phyloP scores from a whole-genome alignment of 2,888 invertebrate species.

The Nemotelus pantherinus region DNA sequence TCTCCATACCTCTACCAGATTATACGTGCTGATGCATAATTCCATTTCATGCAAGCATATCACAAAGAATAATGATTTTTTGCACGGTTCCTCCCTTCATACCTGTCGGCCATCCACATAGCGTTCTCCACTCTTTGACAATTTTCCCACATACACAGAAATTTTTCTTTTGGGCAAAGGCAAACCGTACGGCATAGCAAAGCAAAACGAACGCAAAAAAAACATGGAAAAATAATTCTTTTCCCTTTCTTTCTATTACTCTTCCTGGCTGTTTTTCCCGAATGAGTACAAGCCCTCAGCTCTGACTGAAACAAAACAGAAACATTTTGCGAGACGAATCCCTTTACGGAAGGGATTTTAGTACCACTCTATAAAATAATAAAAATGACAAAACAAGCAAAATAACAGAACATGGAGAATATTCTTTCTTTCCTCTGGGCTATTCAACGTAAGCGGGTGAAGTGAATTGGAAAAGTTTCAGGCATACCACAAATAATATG shows the following conservation, averaged over 20 bases:
- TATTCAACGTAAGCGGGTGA: background rate
- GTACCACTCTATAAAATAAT: constrained; percentile 7
- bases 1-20: constrained; percentile 36
- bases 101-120: background rate
- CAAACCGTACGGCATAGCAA: constrained; percentile 17
- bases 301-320: constrained; percentile 11
- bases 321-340: constrained; percentile 5
- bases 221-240: constrained; percentile 22
- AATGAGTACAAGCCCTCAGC: background rate
- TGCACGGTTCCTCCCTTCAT: constrained; percentile 24
- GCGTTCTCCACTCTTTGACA: constrained; percentile 19
- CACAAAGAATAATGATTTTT: constrained; percentile 48
- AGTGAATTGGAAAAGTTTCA: constrained; percentile 18
- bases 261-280: background rate
- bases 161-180: constrained; percentile 3
- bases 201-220: constrained; percentile 1
- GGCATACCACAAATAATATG: background rate
- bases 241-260: constrained; percentile 11
- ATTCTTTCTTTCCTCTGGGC: background rate
- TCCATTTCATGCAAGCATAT: constrained; percentile 44
- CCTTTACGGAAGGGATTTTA: constrained; percentile 21
- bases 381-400: constrained; percentile 22
- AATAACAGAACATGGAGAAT: background rate
- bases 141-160: constrained; percentile 16
- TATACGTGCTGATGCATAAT: constrained; percentile 49